Evolutionary conservation across 2,888 invertebrate genomes (phyloP).

Genomic region (Parnassius apollo): DNA sequence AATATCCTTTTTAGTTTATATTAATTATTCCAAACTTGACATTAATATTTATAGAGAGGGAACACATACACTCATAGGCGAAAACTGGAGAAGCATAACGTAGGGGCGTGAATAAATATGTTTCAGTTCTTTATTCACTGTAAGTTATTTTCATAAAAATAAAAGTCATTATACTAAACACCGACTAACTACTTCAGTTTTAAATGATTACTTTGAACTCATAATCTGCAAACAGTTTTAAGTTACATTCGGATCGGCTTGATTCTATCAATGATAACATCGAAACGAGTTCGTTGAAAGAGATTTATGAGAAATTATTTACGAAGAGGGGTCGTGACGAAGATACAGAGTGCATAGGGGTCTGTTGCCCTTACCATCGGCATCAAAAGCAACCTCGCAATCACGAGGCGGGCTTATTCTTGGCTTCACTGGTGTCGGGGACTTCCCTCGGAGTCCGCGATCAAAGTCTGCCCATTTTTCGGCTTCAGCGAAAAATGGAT

Average conservation of each 20-base stretch:
- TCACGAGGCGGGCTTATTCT: slow-evolving; percentile 86
- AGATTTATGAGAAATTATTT: slow-evolving; percentile 25
- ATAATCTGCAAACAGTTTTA: slow-evolving; percentile 12
- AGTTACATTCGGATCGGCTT: slow-evolving; percentile 11
- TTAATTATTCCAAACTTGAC: background rate
- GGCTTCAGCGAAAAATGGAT: slow-evolving; percentile 78
- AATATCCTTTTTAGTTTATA: too few relatives aligned
- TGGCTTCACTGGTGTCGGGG: slow-evolving; percentile 87
- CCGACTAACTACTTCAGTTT: slow-evolving; percentile 16
- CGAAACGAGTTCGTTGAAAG: slow-evolving; percentile 9
- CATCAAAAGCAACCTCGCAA: slow-evolving; percentile 87
- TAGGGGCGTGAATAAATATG: slow-evolving; percentile 57
- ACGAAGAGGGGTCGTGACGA: slow-evolving; percentile 61
- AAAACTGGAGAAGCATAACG: slow-evolving; percentile 34
- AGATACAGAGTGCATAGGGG: slow-evolving; percentile 59
- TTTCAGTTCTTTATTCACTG: slow-evolving; percentile 60
- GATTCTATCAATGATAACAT: slow-evolving; percentile 12
- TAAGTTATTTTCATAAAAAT: slow-evolving; percentile 23
- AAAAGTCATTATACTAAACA: slow-evolving; percentile 13
- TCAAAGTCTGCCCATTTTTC: slow-evolving; percentile 80
- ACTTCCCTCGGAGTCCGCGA: slow-evolving; percentile 80
- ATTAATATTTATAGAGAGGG: slow-evolving; percentile 41
- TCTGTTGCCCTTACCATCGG: slow-evolving; percentile 85
- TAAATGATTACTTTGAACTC: slow-evolving; percentile 16
- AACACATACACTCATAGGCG: slow-evolving; percentile 68